Evolutionary conservation across 2,797 vertebrate genomes (phyloP).

Genomic region (Rhinoraja longicauda): DNA sequence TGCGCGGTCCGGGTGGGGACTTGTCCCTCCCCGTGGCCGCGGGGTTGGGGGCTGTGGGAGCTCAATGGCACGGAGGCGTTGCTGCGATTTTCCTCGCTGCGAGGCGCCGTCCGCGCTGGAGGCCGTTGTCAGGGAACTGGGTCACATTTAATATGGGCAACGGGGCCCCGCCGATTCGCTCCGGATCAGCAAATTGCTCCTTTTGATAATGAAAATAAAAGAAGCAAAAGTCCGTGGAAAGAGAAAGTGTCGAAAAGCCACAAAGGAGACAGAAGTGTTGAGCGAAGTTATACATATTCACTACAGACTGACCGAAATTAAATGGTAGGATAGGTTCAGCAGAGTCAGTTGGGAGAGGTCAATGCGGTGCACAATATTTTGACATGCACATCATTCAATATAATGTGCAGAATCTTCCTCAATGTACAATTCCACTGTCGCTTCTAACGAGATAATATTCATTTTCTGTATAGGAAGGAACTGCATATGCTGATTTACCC

Average conservation of each 20-base stretch:
- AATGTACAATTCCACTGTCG: neutral
- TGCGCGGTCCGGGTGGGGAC: neutral
- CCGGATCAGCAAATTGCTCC: conserved; percentile 6
- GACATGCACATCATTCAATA: neutral
- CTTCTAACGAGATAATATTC: neutral
- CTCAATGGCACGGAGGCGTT: conserved; percentile 51
- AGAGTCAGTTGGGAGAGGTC: neutral
- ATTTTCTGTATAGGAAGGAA: too few relatives aligned
- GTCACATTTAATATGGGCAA: conserved; percentile 14
- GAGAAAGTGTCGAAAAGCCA: neutral
- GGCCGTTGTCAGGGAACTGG: neutral
- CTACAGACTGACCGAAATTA: too few relatives aligned
- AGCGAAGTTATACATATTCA: neutral
- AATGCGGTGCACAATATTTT: neutral
- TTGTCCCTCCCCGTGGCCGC: neutral
- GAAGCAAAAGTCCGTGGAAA: neutral
- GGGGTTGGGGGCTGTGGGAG: neutral
- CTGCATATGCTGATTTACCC: too few relatives aligned
- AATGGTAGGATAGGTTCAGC: neutral
- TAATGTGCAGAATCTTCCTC: neutral
- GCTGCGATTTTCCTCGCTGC: conserved; percentile 55
- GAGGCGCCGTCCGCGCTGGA: conserved; percentile 53
- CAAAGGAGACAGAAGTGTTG: neutral
- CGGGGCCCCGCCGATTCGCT: conserved; percentile 14
- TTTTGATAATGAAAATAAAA: neutral